Evolutionary conservation across 2,797 vertebrate genomes (phyloP).

Genomic region (Sebastes nivosus): DNA sequence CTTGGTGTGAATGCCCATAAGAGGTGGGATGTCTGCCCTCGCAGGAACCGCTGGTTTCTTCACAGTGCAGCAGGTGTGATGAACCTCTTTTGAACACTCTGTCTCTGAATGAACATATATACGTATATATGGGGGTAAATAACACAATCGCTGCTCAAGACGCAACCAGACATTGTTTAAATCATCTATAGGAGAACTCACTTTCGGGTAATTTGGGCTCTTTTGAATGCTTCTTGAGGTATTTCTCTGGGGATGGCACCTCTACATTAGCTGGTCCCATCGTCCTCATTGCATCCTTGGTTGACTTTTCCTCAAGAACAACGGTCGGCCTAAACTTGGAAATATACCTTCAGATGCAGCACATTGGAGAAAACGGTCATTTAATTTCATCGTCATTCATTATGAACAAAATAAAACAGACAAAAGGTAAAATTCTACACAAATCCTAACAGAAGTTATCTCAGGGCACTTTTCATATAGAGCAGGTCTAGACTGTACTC

Average conservation of each 20-base stretch:
- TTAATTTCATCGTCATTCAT: neutral
- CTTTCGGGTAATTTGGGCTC: constrained; percentile 83
- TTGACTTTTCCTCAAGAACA: constrained; percentile 77
- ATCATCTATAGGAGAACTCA: constrained; percentile 63
- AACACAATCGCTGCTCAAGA: neutral
- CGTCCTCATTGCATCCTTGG: constrained; percentile 85
- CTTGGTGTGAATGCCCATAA: constrained; percentile 83
- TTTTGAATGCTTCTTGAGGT: constrained; percentile 90
- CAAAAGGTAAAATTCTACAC: neutral
- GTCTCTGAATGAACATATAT: constrained; percentile 73
- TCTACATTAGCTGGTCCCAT: constrained; percentile 93
- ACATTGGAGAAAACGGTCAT: neutral
- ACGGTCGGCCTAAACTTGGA: constrained; percentile 82
- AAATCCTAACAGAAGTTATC: neutral
- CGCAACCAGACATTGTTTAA: neutral
- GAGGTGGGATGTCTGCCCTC: constrained; percentile 81
- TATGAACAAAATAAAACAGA: neutral
- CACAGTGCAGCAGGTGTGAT: constrained; percentile 2
- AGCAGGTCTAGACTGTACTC: neutral
- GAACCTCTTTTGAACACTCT: constrained; percentile 53
- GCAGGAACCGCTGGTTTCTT: constrained; percentile 84
- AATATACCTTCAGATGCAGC: constrained; percentile 80
- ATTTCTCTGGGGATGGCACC: constrained; percentile 85
- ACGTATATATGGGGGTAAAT: neutral
- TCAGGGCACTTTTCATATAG: neutral